Conservation (phyloP, 23 tunicate genomes). For the Corella eumyota region DNA sequence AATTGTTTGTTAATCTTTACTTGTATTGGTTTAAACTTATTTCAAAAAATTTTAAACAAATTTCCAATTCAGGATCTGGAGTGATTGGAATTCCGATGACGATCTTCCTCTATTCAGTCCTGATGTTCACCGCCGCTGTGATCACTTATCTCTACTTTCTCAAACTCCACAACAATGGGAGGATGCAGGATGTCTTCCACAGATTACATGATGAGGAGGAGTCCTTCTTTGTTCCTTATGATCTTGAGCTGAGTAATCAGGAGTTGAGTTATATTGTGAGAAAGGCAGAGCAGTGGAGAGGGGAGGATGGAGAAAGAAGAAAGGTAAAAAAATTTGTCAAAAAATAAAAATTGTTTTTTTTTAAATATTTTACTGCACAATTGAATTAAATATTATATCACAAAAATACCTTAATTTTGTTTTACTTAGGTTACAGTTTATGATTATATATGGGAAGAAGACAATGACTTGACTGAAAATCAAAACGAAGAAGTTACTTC, state of each 20-base stretch:
- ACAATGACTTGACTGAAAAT: conserved; percentile 26
- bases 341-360: too few relatives aligned
- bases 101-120: conserved; percentile 61
- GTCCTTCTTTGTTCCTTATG: conserved; percentile 69
- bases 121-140: conserved; percentile 63
- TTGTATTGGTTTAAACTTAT: too few relatives aligned
- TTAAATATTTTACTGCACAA: too few relatives aligned
- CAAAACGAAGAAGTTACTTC: conserved; percentile 62
- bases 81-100: conserved; percentile 89
- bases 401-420: too few relatives aligned
- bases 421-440: conserved; percentile 56
- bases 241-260: conserved; percentile 85
- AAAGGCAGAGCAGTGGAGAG: conserved; percentile 95
- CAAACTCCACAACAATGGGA: conserved; percentile 90
- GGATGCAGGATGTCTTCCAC: conserved; percentile 82
- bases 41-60: too few relatives aligned
- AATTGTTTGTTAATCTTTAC: too few relatives aligned
- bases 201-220: conserved; percentile 78
- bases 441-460: conserved; percentile 94
- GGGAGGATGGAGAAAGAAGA: conserved; percentile 85
- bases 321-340: conserved; percentile 39
- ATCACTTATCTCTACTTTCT: conserved; percentile 84
- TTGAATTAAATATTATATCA: too few relatives aligned
- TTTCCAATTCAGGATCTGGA: conserved; percentile 84
- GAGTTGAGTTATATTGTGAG: conserved; percentile 68